phyloP scores from a whole-genome alignment of 2,113 vertebrate species.

The Oncorhynchus nerka region DNA sequence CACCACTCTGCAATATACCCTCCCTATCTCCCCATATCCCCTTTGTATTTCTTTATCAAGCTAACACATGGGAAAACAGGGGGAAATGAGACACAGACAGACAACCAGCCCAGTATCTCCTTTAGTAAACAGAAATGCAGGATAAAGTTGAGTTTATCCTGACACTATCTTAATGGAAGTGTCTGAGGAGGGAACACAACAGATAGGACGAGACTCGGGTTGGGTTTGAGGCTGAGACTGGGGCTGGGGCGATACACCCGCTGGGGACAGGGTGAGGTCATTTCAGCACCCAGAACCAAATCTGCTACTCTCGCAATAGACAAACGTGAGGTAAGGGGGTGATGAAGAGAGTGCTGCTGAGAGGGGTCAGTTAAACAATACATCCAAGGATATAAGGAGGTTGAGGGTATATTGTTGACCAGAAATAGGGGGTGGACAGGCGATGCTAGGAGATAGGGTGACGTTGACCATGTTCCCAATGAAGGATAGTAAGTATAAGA shows the following conservation, averaged over 20 bases:
- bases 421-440: background rate
- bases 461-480: background rate
- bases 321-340: background rate
- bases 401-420: background rate
- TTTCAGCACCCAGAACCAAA: too few relatives aligned
- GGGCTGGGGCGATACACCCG: background rate
- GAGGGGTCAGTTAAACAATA: background rate
- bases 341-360: background rate
- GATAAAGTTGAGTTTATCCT: slow-evolving; percentile 58
- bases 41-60: slow-evolving; percentile 17
- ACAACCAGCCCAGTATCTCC: slow-evolving; percentile 26
- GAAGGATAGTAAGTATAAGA: background rate
- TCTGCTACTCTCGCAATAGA: too few relatives aligned
- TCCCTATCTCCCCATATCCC: slow-evolving; percentile 1
- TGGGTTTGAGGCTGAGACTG: background rate
- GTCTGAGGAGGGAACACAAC: slow-evolving; percentile 51
- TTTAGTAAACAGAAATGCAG: slow-evolving; percentile 51
- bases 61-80: background rate
- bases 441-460: background rate
- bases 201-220: slow-evolving; percentile 40
- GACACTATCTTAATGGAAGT: slow-evolving; percentile 74
- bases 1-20: too few relatives aligned
- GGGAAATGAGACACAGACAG: slow-evolving; percentile 19
- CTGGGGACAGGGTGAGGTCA: background rate
- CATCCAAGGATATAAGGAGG: background rate